A percentile compares a stretch with the other conserved stretches of the same genome.
Conservation (phyloP, 2,888 invertebrate species). For the Habrosyne pyritoides region DNA sequence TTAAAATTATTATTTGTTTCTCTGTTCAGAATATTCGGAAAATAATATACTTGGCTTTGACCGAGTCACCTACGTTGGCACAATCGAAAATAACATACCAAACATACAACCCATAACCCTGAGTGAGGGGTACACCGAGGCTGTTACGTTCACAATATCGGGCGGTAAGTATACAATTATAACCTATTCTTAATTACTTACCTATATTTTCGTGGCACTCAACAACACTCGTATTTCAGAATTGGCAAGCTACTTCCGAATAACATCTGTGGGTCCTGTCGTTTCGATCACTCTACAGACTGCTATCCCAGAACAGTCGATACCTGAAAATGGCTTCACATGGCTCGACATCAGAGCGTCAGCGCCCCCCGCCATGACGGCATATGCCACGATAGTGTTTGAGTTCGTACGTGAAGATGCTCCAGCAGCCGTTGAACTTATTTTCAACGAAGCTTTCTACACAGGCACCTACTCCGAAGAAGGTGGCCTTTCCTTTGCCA, state of each 20-base stretch:
- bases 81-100: slow-evolving; percentile 16
- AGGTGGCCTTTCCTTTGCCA: not conserved
- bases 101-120: slow-evolving; percentile 33
- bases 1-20: not conserved
- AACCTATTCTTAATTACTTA: not conserved
- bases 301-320: not conserved
- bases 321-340: not conserved
- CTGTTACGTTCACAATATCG: slow-evolving; percentile 27
- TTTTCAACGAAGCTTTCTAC: not conserved
- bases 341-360: not conserved
- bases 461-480: not conserved
- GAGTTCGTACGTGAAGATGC: not conserved
- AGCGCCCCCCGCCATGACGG: not conserved
- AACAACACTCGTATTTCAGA: not conserved
- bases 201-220: not conserved
- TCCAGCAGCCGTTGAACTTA: not conserved
- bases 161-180: slow-evolving; percentile 16
- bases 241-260: not conserved
- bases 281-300: not conserved
- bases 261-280: not conserved
- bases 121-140: slow-evolving; percentile 30
- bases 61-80: slow-evolving; percentile 20
- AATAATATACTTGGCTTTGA: slow-evolving; percentile 20
- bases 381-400: not conserved
- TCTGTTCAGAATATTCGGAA: slow-evolving; percentile 10